Percentiles rank a stretch among this genome's conserved stretches.
Evolutionary conservation across 2,797 vertebrate genomes (phyloP).

Genomic region (Huso huso): DNA sequence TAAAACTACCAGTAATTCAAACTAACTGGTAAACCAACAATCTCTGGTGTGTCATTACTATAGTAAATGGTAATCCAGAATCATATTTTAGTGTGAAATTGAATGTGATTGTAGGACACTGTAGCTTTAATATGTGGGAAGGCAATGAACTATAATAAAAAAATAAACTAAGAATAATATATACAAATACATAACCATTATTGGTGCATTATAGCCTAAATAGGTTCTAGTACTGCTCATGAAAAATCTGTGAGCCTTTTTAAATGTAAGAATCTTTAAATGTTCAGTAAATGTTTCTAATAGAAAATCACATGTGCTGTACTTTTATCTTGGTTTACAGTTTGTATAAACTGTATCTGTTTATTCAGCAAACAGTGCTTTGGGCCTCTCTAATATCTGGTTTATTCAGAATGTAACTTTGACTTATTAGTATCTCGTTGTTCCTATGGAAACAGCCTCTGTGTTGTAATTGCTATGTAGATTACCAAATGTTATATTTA

Average conservation of each 20-base stretch:
- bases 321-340: slow-evolving; percentile 5
- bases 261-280: slow-evolving; percentile 4
- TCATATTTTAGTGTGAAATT: too few species aligned
- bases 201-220: too few species aligned
- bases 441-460: slow-evolving; percentile 75
- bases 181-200: too few species aligned
- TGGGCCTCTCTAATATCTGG: not conserved
- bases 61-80: too few species aligned
- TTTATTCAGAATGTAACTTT: not conserved
- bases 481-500: slow-evolving; percentile 9
- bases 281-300: slow-evolving; percentile 28
- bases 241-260: slow-evolving; percentile 29
- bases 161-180: too few species aligned
- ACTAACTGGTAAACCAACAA: too few species aligned
- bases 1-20: too few species aligned
- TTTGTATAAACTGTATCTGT: slow-evolving; percentile 19
- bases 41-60: too few species aligned
- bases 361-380: slow-evolving; percentile 7
- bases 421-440: slow-evolving; percentile 16
- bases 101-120: too few species aligned
- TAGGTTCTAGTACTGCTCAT: not conserved
- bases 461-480: slow-evolving; percentile 57
- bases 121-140: too few species aligned
- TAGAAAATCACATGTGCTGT: slow-evolving; percentile 16
- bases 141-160: too few species aligned